phyloP scores from a whole-genome alignment of 1,140 invertebrate genomes.

The Aporrectodea caliginosa region DNA sequence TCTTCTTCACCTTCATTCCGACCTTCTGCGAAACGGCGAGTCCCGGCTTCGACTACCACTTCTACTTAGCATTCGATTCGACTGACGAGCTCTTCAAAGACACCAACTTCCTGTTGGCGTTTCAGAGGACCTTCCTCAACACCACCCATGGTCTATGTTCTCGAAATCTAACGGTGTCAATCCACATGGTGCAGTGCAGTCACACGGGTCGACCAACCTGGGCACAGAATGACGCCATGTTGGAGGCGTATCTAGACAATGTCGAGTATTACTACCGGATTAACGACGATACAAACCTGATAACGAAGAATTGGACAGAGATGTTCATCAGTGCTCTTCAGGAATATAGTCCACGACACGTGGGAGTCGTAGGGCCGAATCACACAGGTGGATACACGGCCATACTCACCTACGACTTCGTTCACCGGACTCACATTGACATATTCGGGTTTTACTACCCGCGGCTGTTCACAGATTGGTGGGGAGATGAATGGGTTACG shows the following conservation, averaged over 20 bases:
- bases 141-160: neutral
- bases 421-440: slow-evolving; percentile 16
- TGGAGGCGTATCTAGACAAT: slow-evolving; percentile 20
- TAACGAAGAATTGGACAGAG: slow-evolving; percentile 9
- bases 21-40: slow-evolving; percentile 18
- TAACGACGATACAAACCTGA: slow-evolving; percentile 11
- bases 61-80: slow-evolving; percentile 21
- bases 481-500: slow-evolving; percentile 11
- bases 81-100: slow-evolving; percentile 6
- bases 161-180: neutral
- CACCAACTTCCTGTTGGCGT: neutral
- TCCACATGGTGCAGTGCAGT: slow-evolving; percentile 19
- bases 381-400: slow-evolving; percentile 5
- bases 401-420: slow-evolving; percentile 24
- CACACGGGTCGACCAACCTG: slow-evolving; percentile 9
- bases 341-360: neutral
- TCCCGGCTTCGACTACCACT: slow-evolving; percentile 8
- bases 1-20: slow-evolving; percentile 6
- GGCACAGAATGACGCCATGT: slow-evolving; percentile 24
- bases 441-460: slow-evolving; percentile 20
- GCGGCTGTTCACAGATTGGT: slow-evolving; percentile 13
- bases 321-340: neutral
- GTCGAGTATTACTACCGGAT: slow-evolving; percentile 17
- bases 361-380: slow-evolving; percentile 18
- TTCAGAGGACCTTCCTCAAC: neutral